A percentile compares a stretch with the other conserved stretches of the same genome.
These are phyloP conservation scores for Apocheima hispidaria DNA, from an alignment of 2,888 invertebrate species.

Conservation along the genomic window DNA sequence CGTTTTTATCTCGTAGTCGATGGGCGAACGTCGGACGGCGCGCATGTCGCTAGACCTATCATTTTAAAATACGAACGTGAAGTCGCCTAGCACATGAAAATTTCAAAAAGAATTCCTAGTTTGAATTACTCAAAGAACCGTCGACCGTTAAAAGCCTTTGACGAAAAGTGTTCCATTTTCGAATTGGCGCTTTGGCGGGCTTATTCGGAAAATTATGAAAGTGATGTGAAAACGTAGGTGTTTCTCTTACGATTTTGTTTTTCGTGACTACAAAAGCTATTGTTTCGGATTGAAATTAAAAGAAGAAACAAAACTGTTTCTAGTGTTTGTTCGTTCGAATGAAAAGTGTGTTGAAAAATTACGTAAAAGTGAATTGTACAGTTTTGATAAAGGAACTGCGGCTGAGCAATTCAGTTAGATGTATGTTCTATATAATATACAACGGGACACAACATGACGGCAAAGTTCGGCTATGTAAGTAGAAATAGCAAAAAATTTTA, in stretches of 20 bases:
- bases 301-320: conserved; percentile 73
- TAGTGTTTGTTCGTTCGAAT: conserved; percentile 80
- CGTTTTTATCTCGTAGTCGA: conserved; percentile 86
- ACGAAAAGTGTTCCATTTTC: conserved; percentile 71
- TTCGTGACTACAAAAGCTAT: conserved; percentile 81
- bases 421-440: conserved; percentile 84
- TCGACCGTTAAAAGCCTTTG: conserved; percentile 65
- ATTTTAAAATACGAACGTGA: conserved; percentile 72
- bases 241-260: conserved; percentile 70
- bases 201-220: conserved; percentile 80
- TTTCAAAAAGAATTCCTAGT: conserved; percentile 61
- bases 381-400: conserved; percentile 78
- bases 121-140: conserved; percentile 60
- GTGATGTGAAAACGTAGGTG: conserved; percentile 78
- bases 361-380: conserved; percentile 82
- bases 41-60: conserved; percentile 76
- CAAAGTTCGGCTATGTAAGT: conserved; percentile 87
- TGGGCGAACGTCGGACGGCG: conserved; percentile 77
- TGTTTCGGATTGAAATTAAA: conserved; percentile 71
- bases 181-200: conserved; percentile 60
- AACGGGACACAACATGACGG: conserved; percentile 87
- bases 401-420: conserved; percentile 84
- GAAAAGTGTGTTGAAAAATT: conserved; percentile 78
- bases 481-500: conserved; percentile 13
- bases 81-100: conserved; percentile 67